Conservation (phyloP, 2,888 invertebrate genomes). For the Hololepta plana region DNA sequence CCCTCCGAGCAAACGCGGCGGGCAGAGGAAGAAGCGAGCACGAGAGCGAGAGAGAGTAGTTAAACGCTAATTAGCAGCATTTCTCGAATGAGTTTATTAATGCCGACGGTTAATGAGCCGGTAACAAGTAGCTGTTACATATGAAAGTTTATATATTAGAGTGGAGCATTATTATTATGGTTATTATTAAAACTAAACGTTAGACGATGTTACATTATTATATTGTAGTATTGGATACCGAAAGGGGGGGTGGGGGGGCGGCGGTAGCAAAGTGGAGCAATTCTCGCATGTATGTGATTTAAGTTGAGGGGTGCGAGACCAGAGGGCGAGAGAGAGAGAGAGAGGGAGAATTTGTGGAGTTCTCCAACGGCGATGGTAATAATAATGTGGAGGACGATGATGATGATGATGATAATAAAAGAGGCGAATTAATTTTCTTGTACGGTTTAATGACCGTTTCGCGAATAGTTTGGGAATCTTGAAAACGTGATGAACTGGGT, state of each 20-base stretch:
- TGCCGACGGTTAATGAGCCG: constrained; percentile 14
- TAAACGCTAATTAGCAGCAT: constrained; percentile 13
- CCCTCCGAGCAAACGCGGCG: constrained; percentile 1
- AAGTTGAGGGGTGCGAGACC: no score
- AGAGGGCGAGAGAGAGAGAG: no score
- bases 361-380: no score
- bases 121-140: constrained; percentile 8
- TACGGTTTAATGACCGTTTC: constrained; percentile 2
- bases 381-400: no score
- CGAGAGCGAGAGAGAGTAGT: constrained; percentile 2
- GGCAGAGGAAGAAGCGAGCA: constrained; percentile 3
- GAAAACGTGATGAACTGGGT: constrained; percentile 14
- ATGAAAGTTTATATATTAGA: constrained; percentile 13
- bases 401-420: constrained; percentile 10
- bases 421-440: constrained; percentile 9
- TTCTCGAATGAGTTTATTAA: constrained; percentile 14
- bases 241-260: no score
- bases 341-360: no score
- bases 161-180: no score
- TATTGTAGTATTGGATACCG: no score
- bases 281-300: no score
- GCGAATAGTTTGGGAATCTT: background rate
- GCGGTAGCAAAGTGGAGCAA: no score
- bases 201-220: no score
- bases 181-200: no score